Conservation (phyloP, 2,888 invertebrate species). For the Chydorus sphaericus region DNA sequence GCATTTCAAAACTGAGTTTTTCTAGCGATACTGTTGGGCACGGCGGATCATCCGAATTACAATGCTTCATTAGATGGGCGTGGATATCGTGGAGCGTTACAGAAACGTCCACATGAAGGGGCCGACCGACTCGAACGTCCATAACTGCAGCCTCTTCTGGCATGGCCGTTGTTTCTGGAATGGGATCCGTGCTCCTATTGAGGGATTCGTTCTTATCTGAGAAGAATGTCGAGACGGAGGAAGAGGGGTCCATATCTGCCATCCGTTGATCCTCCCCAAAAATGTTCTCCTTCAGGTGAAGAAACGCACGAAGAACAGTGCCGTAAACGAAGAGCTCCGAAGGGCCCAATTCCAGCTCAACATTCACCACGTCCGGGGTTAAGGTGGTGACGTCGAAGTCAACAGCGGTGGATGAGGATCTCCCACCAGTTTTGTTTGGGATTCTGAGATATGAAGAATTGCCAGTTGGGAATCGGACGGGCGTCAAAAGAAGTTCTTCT, state of each 20-base stretch:
- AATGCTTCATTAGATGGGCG: slow-evolving; percentile 84
- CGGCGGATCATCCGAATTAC: slow-evolving; percentile 74
- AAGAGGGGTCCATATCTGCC: slow-evolving; percentile 63
- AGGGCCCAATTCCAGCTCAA: slow-evolving; percentile 88
- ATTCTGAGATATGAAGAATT: slow-evolving; percentile 18
- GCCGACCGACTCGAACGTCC: slow-evolving; percentile 75
- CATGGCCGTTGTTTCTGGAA: neutral
- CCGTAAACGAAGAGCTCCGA: slow-evolving; percentile 85
- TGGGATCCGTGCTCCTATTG: slow-evolving; percentile 29
- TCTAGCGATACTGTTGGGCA: slow-evolving; percentile 81
- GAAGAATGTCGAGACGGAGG: neutral
- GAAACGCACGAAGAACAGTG: slow-evolving; percentile 72
- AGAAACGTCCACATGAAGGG: slow-evolving; percentile 79
- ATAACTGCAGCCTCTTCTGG: slow-evolving; percentile 33
- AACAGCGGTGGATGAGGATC: neutral
- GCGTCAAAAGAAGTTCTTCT: slow-evolving; percentile 79
- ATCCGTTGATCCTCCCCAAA: slow-evolving; percentile 92
- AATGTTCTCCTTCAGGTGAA: slow-evolving; percentile 88
- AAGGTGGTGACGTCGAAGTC: slow-evolving; percentile 78
- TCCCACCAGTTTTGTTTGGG: slow-evolving; percentile 10
- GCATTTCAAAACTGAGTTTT: slow-evolving; percentile 92
- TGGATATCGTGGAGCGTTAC: slow-evolving; percentile 91
- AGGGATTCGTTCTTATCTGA: slow-evolving; percentile 48
- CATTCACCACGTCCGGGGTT: slow-evolving; percentile 72
- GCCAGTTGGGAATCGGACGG: slow-evolving; percentile 63